These are phyloP conservation scores for Euphonia xanthogaster DNA, from an alignment of 2,797 vertebrate genomes.

Conservation along the genomic window DNA sequence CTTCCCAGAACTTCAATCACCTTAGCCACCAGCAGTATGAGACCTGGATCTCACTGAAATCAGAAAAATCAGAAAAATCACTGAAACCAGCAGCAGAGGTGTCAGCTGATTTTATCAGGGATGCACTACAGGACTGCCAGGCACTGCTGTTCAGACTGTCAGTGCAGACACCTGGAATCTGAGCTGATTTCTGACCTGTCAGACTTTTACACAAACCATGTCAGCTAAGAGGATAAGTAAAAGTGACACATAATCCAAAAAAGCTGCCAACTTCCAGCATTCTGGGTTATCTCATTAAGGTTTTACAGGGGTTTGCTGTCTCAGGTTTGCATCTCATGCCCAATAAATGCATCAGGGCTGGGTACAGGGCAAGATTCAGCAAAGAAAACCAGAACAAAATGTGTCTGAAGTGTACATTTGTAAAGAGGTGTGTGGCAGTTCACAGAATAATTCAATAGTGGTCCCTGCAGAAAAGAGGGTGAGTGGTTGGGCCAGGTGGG, in stretches of 20 bases:
- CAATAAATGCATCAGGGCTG: not conserved
- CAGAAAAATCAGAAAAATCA: too few species aligned
- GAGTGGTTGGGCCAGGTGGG: not conserved
- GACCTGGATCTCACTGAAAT: not conserved
- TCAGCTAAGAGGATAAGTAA: not conserved
- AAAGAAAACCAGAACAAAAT: not conserved
- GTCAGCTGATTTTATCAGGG: not conserved
- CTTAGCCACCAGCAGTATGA: not conserved
- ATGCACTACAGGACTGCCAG: not conserved
- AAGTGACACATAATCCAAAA: not conserved
- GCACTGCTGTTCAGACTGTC: not conserved
- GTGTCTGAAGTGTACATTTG: not conserved
- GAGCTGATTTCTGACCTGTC: not conserved
- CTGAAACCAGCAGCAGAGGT: not conserved
- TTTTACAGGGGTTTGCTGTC: not conserved
- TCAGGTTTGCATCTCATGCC: not conserved
- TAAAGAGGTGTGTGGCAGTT: not conserved
- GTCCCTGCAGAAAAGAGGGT: not conserved
- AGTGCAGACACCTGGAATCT: not conserved
- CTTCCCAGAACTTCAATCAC: not conserved
- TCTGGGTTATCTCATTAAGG: not conserved
- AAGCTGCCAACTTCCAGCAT: not conserved
- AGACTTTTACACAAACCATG: not conserved
- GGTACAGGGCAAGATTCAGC: not conserved
- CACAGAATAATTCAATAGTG: not conserved